These are phyloP conservation scores for Vidua chalybeata DNA, from an alignment of 2,113 vertebrate species.

Conservation along the genomic window DNA sequence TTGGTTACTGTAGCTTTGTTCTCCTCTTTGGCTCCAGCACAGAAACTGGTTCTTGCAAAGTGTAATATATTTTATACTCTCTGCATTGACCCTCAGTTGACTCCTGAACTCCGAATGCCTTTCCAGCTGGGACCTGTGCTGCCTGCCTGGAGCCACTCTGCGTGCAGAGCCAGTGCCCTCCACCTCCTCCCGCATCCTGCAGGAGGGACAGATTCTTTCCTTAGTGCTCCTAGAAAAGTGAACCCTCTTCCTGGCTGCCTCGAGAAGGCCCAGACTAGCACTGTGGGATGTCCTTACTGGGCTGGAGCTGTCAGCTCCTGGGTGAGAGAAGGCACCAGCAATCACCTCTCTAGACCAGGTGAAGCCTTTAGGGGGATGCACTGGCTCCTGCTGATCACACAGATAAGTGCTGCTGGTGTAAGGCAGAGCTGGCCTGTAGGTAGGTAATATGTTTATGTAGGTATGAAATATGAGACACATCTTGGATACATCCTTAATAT, in stretches of 20 bases:
- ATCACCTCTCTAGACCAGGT: not conserved
- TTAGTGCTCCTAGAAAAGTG: not conserved
- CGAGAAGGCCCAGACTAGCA: not conserved
- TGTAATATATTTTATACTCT: not conserved
- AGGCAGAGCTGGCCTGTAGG: not conserved
- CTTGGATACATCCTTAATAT: not conserved
- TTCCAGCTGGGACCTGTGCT: not conserved
- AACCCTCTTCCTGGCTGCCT: not conserved
- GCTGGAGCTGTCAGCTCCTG: not conserved
- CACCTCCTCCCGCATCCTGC: not conserved
- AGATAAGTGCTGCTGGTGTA: not conserved
- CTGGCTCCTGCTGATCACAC: not conserved
- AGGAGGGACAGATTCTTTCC: not conserved
- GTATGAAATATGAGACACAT: fast-evolving
- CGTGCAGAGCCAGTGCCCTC: not conserved
- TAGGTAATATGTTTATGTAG: not conserved
- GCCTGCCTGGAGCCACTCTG: not conserved
- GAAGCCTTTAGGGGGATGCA: not conserved
- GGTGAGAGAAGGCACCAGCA: not conserved
- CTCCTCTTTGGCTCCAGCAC: not conserved
- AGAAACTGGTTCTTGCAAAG: not conserved
- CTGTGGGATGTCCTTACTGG: not conserved
- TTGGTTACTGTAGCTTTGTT: not conserved
- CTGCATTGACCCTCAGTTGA: not conserved
- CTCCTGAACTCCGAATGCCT: not conserved